Evolutionary conservation across 2,888 invertebrate genomes (phyloP), one percentile per base, ranked within the genome.

Genomic region (Nemotelus pantherinus): DNA sequence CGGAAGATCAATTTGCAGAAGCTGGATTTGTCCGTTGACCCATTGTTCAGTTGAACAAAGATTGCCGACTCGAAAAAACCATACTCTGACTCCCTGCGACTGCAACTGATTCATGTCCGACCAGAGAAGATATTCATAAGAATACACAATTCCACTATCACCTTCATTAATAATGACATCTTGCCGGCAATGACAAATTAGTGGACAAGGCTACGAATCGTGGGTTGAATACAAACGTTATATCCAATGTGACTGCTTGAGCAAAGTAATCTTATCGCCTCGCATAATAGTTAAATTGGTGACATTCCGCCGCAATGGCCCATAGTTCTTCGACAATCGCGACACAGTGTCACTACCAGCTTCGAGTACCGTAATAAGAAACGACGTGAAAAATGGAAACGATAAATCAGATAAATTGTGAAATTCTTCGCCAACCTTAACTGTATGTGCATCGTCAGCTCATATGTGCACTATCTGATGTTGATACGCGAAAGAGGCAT

Each of bases 401-500:
- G 72, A 79, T 79, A 79, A 79, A 79, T 79, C 79, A 79, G 79
- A 77, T 79, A 79, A 79, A 79, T 79, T 79, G 79, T 74, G 79
- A 79, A 79, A 79, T 79, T 79, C 79, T 74, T 79, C 67, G 71
- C 74, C 77, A 77, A 77, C 70, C 76, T 60, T 74, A 60, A 6
- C 50, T 53, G n/a, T 9, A 7, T n/a, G 39, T 60, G 48, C 74
- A 74, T 63, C 63, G 47, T 39, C 48, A 4, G 45, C 60, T 60
- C 48, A 60, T 25, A 63, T 60, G 60, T 53, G 53, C 39, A 43
- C 41, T 5, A 48, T 43, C 48, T 7, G 41, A 3, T 9, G 7
- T 3, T 3, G 45, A 10, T 48, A 48, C 5, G 25, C 48, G 48
- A 57, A 60, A 74, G 55, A 70, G 45, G 25, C 3, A 3, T 48